phyloP scores from a whole-genome alignment of 1,140 invertebrate species.

The Bombus pyrosoma region DNA sequence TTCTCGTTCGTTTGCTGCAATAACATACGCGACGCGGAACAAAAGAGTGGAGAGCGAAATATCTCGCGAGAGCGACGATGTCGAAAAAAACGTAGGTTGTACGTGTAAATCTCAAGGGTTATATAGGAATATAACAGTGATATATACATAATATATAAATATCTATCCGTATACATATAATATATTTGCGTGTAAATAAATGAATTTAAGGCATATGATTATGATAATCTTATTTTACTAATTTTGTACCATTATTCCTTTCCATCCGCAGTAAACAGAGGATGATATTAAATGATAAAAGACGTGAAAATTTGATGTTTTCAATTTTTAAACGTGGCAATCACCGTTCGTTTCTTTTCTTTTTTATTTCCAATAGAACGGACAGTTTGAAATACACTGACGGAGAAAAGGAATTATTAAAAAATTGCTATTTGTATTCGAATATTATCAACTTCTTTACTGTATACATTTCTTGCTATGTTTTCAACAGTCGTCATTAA shows the following conservation, averaged over 20 bases:
- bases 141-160: slow-evolving; percentile 69
- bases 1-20: background rate
- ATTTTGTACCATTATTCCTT: background rate
- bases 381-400: no score
- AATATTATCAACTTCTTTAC: no score
- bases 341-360: background rate
- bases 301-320: background rate
- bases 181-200: slow-evolving; percentile 83
- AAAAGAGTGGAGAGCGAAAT: background rate
- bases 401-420: no score
- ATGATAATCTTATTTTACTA: slow-evolving; percentile 8
- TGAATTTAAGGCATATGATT: slow-evolving; percentile 69
- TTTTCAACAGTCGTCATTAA: no score
- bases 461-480: no score
- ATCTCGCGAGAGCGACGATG: slow-evolving; percentile 23
- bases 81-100: slow-evolving; percentile 56
- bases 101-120: slow-evolving; percentile 77
- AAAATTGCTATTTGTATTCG: no score
- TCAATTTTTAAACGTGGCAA: background rate
- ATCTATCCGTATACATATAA: slow-evolving; percentile 68
- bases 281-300: background rate
- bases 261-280: background rate
- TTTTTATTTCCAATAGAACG: background rate
- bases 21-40: no score
- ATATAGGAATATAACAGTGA: slow-evolving; percentile 78